Conservation (phyloP, 2,888 invertebrate species). For the Drosophila barbarae region DNA sequence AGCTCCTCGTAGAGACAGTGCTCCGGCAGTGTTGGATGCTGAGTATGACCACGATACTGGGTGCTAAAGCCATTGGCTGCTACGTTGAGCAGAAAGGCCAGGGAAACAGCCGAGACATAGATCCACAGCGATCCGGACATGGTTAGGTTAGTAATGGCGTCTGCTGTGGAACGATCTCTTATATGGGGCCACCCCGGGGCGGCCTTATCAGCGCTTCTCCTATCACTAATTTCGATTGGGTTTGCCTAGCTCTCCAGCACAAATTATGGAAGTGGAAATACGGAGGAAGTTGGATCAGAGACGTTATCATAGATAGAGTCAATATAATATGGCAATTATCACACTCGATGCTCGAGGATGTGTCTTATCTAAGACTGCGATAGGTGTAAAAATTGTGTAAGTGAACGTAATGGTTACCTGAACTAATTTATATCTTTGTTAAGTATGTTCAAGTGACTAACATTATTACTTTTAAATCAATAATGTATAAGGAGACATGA, state of each 20-base stretch:
- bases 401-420: not conserved
- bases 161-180: not conserved
- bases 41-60: constrained; percentile 65
- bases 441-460: too few relatives aligned
- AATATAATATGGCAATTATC: constrained; percentile 1
- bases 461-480: too few relatives aligned
- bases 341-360: not conserved
- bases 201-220: constrained; percentile 18
- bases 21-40: constrained; percentile 51
- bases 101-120: not conserved
- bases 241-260: constrained; percentile 24
- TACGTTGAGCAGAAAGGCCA: not conserved
- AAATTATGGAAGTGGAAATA: not conserved
- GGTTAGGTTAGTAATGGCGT: not conserved
- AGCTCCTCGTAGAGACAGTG: constrained; percentile 68
- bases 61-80: constrained; percentile 36
- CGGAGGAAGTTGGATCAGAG: constrained; percentile 3
- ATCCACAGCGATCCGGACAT: constrained; percentile 9
- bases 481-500: too few relatives aligned
- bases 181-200: not conserved
- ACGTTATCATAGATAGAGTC: constrained; percentile 5
- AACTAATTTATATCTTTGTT: too few relatives aligned
- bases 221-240: constrained; percentile 10
- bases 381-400: not conserved
- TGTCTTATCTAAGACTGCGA: not conserved